Percentiles rank a stretch among this genome's conserved stretches.
These are phyloP conservation scores for Lepetodrilus schrolli DNA, from an alignment of 2,888 invertebrate species.

Conservation along the genomic window DNA sequence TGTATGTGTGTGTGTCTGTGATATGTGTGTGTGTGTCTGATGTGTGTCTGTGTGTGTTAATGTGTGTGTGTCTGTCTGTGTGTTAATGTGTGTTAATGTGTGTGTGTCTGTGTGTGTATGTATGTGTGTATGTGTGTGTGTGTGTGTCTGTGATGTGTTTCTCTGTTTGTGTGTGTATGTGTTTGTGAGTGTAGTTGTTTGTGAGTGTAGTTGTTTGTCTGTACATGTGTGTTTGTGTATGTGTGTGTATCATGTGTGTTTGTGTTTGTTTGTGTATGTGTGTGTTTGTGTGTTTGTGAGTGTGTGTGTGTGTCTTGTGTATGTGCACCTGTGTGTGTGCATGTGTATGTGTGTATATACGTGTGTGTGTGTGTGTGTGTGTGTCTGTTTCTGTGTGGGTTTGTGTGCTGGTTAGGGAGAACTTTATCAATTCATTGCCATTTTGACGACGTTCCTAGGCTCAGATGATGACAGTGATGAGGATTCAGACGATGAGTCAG, in stretches of 20 bases:
- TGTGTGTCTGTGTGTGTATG: neutral
- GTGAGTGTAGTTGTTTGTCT: conserved; percentile 70
- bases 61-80: too few relatives aligned
- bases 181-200: neutral
- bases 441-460: conserved; percentile 48
- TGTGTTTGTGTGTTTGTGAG: neutral
- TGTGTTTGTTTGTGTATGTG: neutral
- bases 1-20: neutral
- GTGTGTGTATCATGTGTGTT: neutral
- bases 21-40: neutral
- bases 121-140: neutral
- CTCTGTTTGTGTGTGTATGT: neutral
- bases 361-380: neutral
- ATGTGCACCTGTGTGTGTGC: neutral
- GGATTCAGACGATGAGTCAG: conserved; percentile 72
- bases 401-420: too few relatives aligned
- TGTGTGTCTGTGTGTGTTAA: neutral
- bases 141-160: neutral
- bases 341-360: neutral
- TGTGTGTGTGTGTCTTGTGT: neutral
- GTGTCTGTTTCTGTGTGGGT: neutral
- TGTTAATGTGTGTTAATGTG: too few relatives aligned
- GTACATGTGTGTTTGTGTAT: neutral
- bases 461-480: conserved; percentile 74
- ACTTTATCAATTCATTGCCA: too few relatives aligned